A percentile compares a stretch with the other conserved stretches of the same genome.
phyloP scores from a whole-genome alignment of 2,888 invertebrate genomes.

The Clostera curtula region DNA sequence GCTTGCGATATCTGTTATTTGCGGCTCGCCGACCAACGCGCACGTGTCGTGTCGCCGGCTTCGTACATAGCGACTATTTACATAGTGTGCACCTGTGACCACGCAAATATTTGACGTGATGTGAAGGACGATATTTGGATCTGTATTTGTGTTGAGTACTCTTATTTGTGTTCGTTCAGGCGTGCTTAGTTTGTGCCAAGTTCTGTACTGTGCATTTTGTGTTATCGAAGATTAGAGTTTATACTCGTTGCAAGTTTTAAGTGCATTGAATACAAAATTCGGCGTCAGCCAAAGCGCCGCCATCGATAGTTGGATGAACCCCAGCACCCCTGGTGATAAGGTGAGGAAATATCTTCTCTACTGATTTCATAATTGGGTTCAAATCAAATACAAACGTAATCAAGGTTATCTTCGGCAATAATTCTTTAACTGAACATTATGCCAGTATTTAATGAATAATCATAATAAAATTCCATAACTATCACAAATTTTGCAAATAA shows the following conservation, averaged over 20 bases:
- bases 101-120: slow-evolving; percentile 61
- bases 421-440: no score
- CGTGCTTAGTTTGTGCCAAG: slow-evolving; percentile 52
- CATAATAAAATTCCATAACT: no score
- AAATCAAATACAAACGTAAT: slow-evolving; percentile 22
- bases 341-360: slow-evolving; percentile 48
- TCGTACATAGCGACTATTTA: slow-evolving; percentile 41
- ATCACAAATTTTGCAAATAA: no score
- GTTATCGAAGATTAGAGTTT: slow-evolving; percentile 33
- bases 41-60: slow-evolving; percentile 67
- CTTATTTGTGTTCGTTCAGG: slow-evolving; percentile 38
- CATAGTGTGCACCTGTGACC: slow-evolving; percentile 60
- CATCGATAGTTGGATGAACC: slow-evolving; percentile 68
- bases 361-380: slow-evolving; percentile 28
- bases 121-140: slow-evolving; percentile 60
- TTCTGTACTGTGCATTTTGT: slow-evolving; percentile 40
- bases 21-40: slow-evolving; percentile 59
- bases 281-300: slow-evolving; percentile 62
- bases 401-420: slow-evolving; percentile 37
- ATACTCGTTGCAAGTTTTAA: slow-evolving; percentile 43
- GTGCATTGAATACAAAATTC: slow-evolving; percentile 47
- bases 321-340: slow-evolving; percentile 66
- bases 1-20: slow-evolving; percentile 47
- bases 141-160: slow-evolving; percentile 41
- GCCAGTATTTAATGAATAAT: no score